Evolutionary conservation across 2,113 vertebrate genomes (phyloP).

Genomic region (Bettongia penicillata): DNA sequence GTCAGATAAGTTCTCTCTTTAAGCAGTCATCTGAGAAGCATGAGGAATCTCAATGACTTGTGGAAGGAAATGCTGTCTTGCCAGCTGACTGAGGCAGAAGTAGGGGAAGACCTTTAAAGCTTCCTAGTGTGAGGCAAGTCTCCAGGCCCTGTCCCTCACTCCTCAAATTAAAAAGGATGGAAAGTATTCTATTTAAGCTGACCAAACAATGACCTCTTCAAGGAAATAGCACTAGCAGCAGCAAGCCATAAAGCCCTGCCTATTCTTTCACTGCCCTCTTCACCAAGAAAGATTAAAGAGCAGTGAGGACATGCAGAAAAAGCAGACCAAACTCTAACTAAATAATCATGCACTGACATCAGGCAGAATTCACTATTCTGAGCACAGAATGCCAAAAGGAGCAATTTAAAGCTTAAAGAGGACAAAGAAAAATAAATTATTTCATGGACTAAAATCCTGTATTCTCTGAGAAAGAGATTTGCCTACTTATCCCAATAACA

Average conservation of each 20-base stretch:
- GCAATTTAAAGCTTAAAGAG: not conserved
- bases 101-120: not conserved
- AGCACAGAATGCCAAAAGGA: not conserved
- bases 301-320: not conserved
- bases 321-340: not conserved
- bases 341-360: not conserved
- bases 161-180: not conserved
- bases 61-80: conserved; percentile 9
- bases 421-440: not conserved
- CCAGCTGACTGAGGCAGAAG: not conserved
- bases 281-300: not conserved
- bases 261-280: not conserved
- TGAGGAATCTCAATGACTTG: not conserved
- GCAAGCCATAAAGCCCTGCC: not conserved
- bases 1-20: not conserved
- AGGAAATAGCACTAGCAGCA: not conserved
- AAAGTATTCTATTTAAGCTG: not conserved
- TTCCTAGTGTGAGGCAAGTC: not conserved
- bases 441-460: not conserved
- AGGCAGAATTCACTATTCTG: not conserved
- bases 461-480: not conserved
- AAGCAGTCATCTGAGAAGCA: not conserved
- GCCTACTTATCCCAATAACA: not conserved
- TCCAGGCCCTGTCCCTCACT: not conserved
- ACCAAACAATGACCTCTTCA: not conserved